phyloP scores from a whole-genome alignment of 1,140 invertebrate genomes.

The Drosophila persimilis region DNA sequence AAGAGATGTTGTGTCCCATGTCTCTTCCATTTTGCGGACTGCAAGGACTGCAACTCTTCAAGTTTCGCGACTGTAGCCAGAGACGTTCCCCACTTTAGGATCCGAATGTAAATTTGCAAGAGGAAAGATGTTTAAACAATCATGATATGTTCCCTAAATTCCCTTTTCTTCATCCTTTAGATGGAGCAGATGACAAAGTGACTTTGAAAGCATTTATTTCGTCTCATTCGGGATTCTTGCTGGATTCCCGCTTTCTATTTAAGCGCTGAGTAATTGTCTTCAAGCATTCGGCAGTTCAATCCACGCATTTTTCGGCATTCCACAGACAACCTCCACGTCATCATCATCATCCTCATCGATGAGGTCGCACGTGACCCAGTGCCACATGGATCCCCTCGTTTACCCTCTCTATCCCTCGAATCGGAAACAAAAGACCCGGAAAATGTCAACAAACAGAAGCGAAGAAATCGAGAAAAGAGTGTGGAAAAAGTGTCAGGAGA shows the following conservation, averaged over 20 bases:
- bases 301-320: conserved; percentile 10
- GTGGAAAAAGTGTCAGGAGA: not conserved
- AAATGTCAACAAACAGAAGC: conserved; percentile 50
- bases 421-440: conserved; percentile 36
- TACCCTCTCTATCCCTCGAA: conserved; percentile 1
- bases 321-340: conserved; percentile 3
- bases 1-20: no score
- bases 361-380: conserved; percentile 45
- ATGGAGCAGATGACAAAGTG: no score
- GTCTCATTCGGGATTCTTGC: no score
- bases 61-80: no score
- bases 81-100: no score
- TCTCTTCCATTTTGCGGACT: no score
- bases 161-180: no score
- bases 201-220: no score
- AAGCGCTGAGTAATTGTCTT: conserved; percentile 9
- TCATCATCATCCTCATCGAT: conserved; percentile 34
- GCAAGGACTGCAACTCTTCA: no score
- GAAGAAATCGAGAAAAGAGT: conserved; percentile 12
- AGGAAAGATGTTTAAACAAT: no score
- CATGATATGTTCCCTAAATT: no score
- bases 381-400: conserved; percentile 2
- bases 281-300: conserved; percentile 14
- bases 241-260: not conserved
- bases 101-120: no score